Evolutionary conservation across 2,888 invertebrate genomes (phyloP), one percentile per base, ranked within the genome.

Genomic region (Rapana venosa): DNA sequence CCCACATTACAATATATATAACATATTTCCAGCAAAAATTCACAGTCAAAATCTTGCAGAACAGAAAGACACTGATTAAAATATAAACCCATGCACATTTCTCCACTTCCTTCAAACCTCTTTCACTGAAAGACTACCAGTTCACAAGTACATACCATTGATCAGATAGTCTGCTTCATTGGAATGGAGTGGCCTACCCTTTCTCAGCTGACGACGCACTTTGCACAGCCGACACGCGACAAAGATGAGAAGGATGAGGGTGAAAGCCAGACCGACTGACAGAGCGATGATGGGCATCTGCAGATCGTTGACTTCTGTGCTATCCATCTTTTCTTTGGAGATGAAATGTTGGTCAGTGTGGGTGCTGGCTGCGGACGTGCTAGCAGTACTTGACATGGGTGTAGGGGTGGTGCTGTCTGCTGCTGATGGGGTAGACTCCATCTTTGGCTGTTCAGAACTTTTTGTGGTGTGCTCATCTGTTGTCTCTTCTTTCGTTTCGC

Each of bases 151-250:
- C 99, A 99, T 99, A 95, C 99, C 99, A 96, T 99, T 99, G 94
- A 99, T 99, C 94, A 99, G 97, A 96, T 99, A 99, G 97, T 99
- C 99, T 0, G 99, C 98, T 96, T 99, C 99, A 96, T 98, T 98
- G 66, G 98, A 98, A 95, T 98, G 98, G 30, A 98, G 97, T 88
- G 97, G 97, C 96, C 98, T 98, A 86, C 98, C 97, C 93, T 98
- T 97, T 92, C 97, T 97, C 91, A 98, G 97, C 90, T 98, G 97
- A 90, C 97, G 96, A 90, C 96, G 95, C 35, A 98, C 97, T 91
- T 98, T 97, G 93, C 98, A 97, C 96, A 98, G 97, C 88, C 98
- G 97, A 95, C 98, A 98, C 47, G 97, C 98, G 92, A 98, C 97
- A 94, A 98, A 96, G 90, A 98, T 97, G 86, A 98, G 97, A 97